These are phyloP conservation scores for Euplexia lucipara DNA, from an alignment of 2,888 invertebrate genomes.

Conservation along the genomic window DNA sequence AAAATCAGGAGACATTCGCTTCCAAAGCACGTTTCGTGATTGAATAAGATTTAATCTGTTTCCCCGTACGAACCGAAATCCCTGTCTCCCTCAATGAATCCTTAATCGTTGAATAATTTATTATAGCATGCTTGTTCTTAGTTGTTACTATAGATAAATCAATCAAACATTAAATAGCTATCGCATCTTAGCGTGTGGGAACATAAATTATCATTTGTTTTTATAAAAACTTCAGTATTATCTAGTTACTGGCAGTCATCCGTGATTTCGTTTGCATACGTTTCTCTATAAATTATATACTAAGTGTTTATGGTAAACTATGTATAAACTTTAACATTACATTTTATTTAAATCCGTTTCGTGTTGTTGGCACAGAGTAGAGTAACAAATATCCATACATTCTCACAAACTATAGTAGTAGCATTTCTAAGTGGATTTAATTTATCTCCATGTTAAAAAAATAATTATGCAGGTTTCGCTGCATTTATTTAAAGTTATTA, in stretches of 20 bases:
- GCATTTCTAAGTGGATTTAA: neutral
- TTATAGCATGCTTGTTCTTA: conserved; percentile 77
- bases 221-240: conserved; percentile 9
- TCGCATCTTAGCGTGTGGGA: conserved; percentile 16
- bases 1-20: conserved; percentile 84
- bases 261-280: too few species aligned
- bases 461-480: too few species aligned
- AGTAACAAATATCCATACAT: too few species aligned
- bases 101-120: conserved; percentile 87
- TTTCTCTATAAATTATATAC: too few species aligned
- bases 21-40: conserved; percentile 85
- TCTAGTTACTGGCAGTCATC: too few species aligned
- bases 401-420: too few species aligned
- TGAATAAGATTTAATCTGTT: conserved; percentile 88
- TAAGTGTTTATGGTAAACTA: too few species aligned
- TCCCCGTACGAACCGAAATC: conserved; percentile 79
- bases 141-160: conserved; percentile 63
- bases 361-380: too few species aligned
- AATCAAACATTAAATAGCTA: conserved; percentile 45
- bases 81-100: conserved; percentile 75
- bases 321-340: too few species aligned
- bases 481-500: neutral
- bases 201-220: conserved; percentile 46
- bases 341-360: too few species aligned
- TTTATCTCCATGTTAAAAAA: neutral